Evolutionary conservation across 2,888 invertebrate genomes (phyloP), one percentile per base, ranked within the genome.

Genomic region (Steinernema hermaphroditum): DNA sequence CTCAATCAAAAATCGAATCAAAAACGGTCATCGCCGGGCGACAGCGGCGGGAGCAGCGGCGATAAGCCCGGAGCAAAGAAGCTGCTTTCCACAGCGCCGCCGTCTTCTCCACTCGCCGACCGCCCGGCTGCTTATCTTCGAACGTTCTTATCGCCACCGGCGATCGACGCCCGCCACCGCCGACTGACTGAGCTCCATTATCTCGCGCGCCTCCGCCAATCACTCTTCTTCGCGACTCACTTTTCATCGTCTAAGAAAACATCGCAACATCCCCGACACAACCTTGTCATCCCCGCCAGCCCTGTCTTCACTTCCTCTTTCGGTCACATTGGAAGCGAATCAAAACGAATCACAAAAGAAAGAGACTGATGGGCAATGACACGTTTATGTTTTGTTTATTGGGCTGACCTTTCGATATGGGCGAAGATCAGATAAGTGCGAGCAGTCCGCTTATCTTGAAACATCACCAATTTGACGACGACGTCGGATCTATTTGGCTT

Each of bases 1-100:
- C 62, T 62, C 62, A 29, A 62, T 62, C 62, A 62, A 62, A 49
- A 29, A 32, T 62, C 32, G 29, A 19, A 62, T 62, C 62, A 62
- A 62, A 62, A 62, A 62, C 62, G 62, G 62, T 62, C 62, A 32
- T 62, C 62, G 32, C 24, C 22, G 49, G 49, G n/a, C 19, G 54
- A 9, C 54, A 27, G 4, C 54, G 16, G 16, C 9, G 19, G 12
- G n/a, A n/a, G n/a, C n/a, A n/a, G 49, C 9, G 54, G 32, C 16
- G 62, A 62, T 62, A 62, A 62, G 62, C 32, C 62, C 19, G 62
- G 22, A 50, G 50, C 22, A 6, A 12, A 22, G 22, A 22, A 22
- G 50, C 50, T 50, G 29, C 27, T 29, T 32, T 34, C 4, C 32
- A 1, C 62, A 29, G 32, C 62, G 6, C 2, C 54, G 1, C 32